Percentiles rank a stretch among this genome's conserved stretches.
These are phyloP conservation scores for Neelides folsomi DNA, from an alignment of 2,888 invertebrate species.

Conservation along the genomic window DNA sequence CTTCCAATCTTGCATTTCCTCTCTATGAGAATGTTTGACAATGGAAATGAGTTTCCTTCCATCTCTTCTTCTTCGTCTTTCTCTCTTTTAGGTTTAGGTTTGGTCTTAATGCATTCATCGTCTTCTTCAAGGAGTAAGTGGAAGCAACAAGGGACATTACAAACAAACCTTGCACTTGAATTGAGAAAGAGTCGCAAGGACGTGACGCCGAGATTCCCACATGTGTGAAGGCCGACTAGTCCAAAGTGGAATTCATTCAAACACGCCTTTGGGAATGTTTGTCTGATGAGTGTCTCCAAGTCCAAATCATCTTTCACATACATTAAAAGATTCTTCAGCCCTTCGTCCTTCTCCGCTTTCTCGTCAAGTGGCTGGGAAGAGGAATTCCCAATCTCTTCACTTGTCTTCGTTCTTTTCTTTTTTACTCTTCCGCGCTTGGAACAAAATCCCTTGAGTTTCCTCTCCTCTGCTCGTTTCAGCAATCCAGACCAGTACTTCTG, in stretches of 20 bases:
- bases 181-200: conserved; percentile 54
- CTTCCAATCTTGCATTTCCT: conserved; percentile 47
- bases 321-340: conserved; percentile 15
- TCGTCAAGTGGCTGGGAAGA: neutral
- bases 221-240: conserved; percentile 67
- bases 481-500: neutral
- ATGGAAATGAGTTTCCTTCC: conserved; percentile 44
- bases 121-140: conserved; percentile 57
- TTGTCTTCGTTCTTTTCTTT: too few species aligned
- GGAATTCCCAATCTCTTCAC: too few species aligned
- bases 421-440: neutral
- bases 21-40: conserved; percentile 49
- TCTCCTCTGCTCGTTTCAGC: neutral
- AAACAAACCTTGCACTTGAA: conserved; percentile 48
- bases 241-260: conserved; percentile 35
- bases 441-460: neutral
- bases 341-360: conserved; percentile 2
- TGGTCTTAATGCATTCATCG: conserved; percentile 15
- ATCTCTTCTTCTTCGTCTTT: too few species aligned
- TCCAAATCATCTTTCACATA: conserved; percentile 17
- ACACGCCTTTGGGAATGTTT: conserved; percentile 5
- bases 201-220: conserved; percentile 66
- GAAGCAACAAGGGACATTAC: conserved; percentile 82
- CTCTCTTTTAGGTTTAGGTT: too few species aligned
- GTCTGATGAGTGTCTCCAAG: conserved; percentile 9